Conservation (phyloP, 2,888 invertebrate species). For the Notodonta dromedarius region DNA sequence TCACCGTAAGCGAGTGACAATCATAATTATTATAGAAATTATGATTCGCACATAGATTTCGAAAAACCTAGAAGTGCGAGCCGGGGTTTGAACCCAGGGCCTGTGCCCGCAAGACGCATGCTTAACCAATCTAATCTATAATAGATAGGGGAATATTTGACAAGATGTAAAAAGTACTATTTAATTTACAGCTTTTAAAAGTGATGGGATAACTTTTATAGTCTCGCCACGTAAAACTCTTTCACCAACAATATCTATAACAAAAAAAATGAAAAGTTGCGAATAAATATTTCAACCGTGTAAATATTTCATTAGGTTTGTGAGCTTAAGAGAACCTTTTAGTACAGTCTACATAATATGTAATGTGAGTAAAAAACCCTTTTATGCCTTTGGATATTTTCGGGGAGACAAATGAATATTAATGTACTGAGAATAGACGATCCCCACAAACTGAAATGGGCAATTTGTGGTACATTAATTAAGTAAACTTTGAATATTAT, state of each 20-base stretch:
- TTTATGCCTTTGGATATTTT: conserved; percentile 35
- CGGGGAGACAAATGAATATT: conserved; percentile 35
- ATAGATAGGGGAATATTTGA: too few relatives aligned
- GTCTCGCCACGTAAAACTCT: not conserved
- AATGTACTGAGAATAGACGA: conserved; percentile 25
- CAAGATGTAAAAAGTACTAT: too few relatives aligned
- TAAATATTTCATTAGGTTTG: conserved; percentile 41
- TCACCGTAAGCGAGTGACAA: too few relatives aligned
- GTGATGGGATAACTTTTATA: not conserved
- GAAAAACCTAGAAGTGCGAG: too few relatives aligned
- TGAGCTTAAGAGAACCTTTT: conserved; percentile 36
- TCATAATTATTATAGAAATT: too few relatives aligned
- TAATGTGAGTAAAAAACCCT: conserved; percentile 34
- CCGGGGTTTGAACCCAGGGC: too few relatives aligned
- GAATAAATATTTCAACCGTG: conserved; percentile 30
- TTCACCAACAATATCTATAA: conserved; percentile 6
- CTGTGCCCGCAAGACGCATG: too few relatives aligned
- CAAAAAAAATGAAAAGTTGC: conserved; percentile 21
- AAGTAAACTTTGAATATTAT: conserved; percentile 2
- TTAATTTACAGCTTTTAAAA: not conserved
- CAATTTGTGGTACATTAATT: not conserved
- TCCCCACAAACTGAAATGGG: conserved; percentile 18
- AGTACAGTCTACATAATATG: conserved; percentile 30
- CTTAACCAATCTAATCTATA: too few relatives aligned
- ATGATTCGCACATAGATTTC: too few relatives aligned